These are phyloP conservation scores for Numenius arquata DNA, from an alignment of 2,113 vertebrate genomes.

Conservation along the genomic window DNA sequence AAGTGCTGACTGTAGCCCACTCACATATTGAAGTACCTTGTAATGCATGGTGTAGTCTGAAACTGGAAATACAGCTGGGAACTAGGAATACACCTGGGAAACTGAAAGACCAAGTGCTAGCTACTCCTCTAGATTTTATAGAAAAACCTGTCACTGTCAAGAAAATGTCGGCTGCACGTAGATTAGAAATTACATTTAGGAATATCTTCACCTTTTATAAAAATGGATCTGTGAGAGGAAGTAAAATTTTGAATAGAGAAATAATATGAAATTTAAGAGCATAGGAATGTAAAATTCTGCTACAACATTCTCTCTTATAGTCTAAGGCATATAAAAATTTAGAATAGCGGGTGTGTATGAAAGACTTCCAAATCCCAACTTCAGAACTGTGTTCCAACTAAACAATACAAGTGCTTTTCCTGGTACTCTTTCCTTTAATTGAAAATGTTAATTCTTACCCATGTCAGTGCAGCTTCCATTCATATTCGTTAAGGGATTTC, in stretches of 20 bases:
- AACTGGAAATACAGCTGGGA: background rate
- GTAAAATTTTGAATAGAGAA: background rate
- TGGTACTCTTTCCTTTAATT: background rate
- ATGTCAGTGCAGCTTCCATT: background rate
- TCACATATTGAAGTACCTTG: background rate
- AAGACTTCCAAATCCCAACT: background rate
- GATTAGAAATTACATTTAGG: background rate
- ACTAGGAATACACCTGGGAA: background rate
- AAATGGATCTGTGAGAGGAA: background rate
- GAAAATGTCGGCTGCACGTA: background rate
- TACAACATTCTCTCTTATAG: background rate
- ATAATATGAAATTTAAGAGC: background rate
- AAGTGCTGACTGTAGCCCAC: background rate
- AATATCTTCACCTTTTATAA: background rate
- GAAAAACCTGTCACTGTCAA: background rate
- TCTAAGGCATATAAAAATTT: background rate
- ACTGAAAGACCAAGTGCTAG: background rate
- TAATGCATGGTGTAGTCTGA: background rate
- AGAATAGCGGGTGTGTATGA: fast-evolving
- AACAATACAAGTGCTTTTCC: background rate
- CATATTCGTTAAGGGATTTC: background rate
- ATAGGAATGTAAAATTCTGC: background rate
- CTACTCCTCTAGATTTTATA: background rate
- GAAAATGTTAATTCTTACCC: background rate
- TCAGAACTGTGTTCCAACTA: background rate